Base-by-base conservation (phyloP, 2,888 invertebrate species). In the Amblyteles armatorius region DNA sequence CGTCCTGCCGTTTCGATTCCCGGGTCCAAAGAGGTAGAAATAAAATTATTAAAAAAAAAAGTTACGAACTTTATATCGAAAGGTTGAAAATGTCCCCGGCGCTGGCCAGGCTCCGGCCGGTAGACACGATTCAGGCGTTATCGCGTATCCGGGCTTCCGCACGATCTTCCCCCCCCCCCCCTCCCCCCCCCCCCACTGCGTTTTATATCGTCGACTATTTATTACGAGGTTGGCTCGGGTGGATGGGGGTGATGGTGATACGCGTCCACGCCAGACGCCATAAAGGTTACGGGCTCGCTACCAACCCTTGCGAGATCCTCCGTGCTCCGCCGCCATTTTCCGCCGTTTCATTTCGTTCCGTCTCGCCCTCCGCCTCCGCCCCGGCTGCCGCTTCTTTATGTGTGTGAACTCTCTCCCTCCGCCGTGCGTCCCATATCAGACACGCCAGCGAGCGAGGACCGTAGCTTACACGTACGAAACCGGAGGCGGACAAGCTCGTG, bases 201-300 rank as follows among this genome's bases (percentile, higher is more conserved):
- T 84, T 84, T 84, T 84, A 84, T 87, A 82, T 81, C 84, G 79
- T 83, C 79, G 80, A 71, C 79, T 79, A 85, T 85, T 85, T 85
- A 87, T 87, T 85, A 83, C 86, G 79, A 83, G 81, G 83, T 78
- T 82, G 77, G 68, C 67, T 63, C 48, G 55, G 68, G 80, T 52
- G 44, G 50, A 50, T 74, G 78, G 76, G 76, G 79, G 71, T 26
- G 74, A 60, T 19, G 84, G 77, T 79, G 76, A 76, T 71, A 71
- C 72, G 72, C 76, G 84, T 80, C 72, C 67, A 60, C 68, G 78
- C 50, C 79, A 82, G 82, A 84, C 82, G 79, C 82, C 82, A 84
- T 84, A 84, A 84, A 84, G 73, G 84, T 84, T 84, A 84, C 74
- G 82, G 44, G 44, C 44, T 48, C 77, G 63, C 74, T 52, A 72